Evolutionary conservation across 2,888 invertebrate species (phyloP).

Genomic region (Trisateles emortualis): DNA sequence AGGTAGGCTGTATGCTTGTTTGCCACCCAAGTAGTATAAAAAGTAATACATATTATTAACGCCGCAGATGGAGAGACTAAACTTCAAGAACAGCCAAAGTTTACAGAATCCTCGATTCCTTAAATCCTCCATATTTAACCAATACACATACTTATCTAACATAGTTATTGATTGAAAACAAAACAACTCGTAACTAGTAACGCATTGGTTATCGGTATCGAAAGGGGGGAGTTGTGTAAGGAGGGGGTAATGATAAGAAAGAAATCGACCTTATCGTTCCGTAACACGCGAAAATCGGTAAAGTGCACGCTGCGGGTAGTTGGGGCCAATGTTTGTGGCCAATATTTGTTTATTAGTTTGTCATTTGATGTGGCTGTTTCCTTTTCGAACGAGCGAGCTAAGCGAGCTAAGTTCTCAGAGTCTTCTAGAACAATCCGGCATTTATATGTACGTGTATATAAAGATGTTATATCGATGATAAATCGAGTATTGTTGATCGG

Average conservation of each 20-base stretch:
- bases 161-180: constrained; percentile 58
- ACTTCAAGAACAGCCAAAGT: too few species aligned
- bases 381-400: too few species aligned
- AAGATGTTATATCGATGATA: too few species aligned
- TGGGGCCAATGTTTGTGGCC: constrained; percentile 41
- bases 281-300: constrained; percentile 69
- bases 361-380: background rate
- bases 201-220: constrained; percentile 56
- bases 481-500: too few species aligned
- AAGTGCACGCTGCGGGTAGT: constrained; percentile 64
- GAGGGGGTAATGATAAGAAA: constrained; percentile 60
- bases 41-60: too few species aligned
- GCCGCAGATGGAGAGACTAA: too few species aligned
- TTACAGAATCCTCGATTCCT: too few species aligned
- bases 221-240: constrained; percentile 33
- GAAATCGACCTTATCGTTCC: constrained; percentile 70
- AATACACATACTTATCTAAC: constrained; percentile 11
- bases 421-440: too few species aligned
- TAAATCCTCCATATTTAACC: background rate
- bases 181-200: constrained; percentile 48
- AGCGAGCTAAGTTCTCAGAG: too few species aligned
- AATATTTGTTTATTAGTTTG: constrained; percentile 18
- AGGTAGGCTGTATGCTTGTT: too few species aligned
- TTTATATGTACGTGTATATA: too few species aligned
- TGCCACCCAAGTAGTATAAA: too few species aligned